Conservation (phyloP, 2,888 invertebrate genomes). For the Mimas tiliae region DNA sequence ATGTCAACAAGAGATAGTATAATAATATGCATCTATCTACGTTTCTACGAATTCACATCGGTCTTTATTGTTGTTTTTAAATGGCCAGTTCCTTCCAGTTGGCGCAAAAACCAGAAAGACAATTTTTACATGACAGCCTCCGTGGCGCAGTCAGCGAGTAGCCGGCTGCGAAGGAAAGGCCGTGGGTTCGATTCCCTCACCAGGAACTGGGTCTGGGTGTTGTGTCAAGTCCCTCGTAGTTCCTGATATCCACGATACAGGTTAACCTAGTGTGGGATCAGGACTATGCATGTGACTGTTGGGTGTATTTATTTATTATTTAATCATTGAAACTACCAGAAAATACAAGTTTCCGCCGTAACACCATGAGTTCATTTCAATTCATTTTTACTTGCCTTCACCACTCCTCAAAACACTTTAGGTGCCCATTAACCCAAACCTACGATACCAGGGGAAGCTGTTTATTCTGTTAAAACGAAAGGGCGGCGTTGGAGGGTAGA, state of each 20-base stretch:
- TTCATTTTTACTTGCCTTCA: background rate
- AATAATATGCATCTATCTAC: background rate
- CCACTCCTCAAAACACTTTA: slow-evolving; percentile 22
- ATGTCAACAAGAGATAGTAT: background rate
- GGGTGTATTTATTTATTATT: too few species aligned
- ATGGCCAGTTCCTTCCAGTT: background rate
- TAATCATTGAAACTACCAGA: too few species aligned
- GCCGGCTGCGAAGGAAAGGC: too few species aligned
- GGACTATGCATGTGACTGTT: too few species aligned
- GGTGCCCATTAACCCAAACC: slow-evolving; percentile 30
- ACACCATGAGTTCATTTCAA: background rate
- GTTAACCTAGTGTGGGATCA: too few species aligned
- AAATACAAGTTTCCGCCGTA: too few species aligned
- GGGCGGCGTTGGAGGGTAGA: slow-evolving; percentile 32
- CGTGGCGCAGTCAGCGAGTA: too few species aligned
- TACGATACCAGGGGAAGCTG: slow-evolving; percentile 33
- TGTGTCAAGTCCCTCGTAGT: too few species aligned
- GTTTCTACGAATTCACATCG: background rate
- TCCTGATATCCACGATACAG: too few species aligned
- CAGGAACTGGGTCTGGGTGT: too few species aligned
- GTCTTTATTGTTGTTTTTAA: background rate
- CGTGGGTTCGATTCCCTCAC: too few species aligned
- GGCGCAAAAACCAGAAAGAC: background rate
- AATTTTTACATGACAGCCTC: too few species aligned
- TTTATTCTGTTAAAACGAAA: slow-evolving; percentile 41